phyloP scores from a whole-genome alignment of 2,888 invertebrate species.

The Didymodactylos carnosus region DNA sequence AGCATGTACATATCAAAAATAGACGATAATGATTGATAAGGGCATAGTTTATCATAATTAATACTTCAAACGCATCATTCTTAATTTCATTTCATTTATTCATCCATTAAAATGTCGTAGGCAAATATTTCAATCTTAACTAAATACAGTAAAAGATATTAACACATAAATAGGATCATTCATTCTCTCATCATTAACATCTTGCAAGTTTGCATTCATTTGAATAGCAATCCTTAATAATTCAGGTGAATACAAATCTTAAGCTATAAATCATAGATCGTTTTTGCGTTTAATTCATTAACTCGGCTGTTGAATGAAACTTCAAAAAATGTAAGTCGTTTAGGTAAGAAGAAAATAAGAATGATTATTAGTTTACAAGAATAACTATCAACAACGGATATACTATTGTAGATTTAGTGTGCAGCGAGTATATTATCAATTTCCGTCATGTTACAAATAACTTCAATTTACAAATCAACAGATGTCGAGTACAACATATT shows the following conservation, averaged over 20 bases:
- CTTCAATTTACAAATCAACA: neutral
- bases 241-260: slow-evolving; percentile 67
- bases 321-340: slow-evolving; percentile 18
- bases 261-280: slow-evolving; percentile 84
- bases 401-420: neutral
- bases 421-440: neutral
- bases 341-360: no score
- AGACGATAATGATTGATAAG: no score
- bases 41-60: no score
- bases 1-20: no score
- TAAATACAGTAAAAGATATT: neutral
- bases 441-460: neutral
- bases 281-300: slow-evolving; percentile 34
- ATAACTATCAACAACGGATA: neutral
- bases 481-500: neutral
- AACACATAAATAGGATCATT: neutral
- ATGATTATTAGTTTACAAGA: neutral
- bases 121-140: neutral
- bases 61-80: no score
- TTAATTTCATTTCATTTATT: no score
- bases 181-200: slow-evolving; percentile 55
- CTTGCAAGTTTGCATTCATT: slow-evolving; percentile 69
- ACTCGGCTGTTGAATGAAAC: slow-evolving; percentile 29
- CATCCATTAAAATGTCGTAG: no score
- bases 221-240: slow-evolving; percentile 75